These are phyloP conservation scores for Lateolabrax maculatus DNA, from an alignment of 2,797 vertebrate species.

Conservation along the genomic window DNA sequence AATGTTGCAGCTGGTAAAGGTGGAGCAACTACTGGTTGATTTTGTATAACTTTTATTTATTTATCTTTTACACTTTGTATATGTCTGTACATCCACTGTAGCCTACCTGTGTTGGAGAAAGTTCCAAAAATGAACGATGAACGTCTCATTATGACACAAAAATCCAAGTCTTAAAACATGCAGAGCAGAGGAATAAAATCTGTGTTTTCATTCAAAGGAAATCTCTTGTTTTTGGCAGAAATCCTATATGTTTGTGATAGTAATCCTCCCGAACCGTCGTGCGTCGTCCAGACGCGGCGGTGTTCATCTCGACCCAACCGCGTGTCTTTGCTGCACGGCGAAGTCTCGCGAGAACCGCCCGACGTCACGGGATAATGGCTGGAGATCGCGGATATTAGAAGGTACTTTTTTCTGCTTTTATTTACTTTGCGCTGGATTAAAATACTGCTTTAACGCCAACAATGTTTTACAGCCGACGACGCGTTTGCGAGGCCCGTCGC, in stretches of 20 bases:
- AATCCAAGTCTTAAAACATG: too few species aligned
- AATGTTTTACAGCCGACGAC: rapidly evolving
- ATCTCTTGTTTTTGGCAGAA: rapidly evolving
- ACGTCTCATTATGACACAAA: too few species aligned
- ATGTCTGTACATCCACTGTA: too few species aligned
- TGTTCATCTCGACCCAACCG: slow-evolving; percentile 14
- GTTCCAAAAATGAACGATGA: too few species aligned
- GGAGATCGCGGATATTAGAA: slow-evolving; percentile 82
- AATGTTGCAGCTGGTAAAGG: too few species aligned
- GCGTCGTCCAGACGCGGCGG: rapidly evolving
- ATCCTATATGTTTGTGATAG: rapidly evolving
- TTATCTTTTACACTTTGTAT: too few species aligned
- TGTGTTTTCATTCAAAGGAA: too few species aligned
- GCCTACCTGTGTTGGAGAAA: too few species aligned
- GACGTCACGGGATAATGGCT: slow-evolving; percentile 81
- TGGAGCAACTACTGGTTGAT: too few species aligned
- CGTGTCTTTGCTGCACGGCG: slow-evolving; percentile 5
- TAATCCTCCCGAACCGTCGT: rapidly evolving
- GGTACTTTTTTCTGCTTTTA: slow-evolving; percentile 83
- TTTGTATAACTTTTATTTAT: too few species aligned
- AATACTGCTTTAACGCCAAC: neutral
- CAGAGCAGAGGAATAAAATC: too few species aligned
- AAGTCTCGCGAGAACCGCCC: slow-evolving; percentile 69
- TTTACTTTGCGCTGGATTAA: slow-evolving; percentile 43
- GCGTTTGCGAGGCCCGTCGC: rapidly evolving